Percentiles rank a stretch among this genome's conserved stretches.
Evolutionary conservation across 2,113 vertebrate species (phyloP).

Genomic region (Motacilla tschutschensis): DNA sequence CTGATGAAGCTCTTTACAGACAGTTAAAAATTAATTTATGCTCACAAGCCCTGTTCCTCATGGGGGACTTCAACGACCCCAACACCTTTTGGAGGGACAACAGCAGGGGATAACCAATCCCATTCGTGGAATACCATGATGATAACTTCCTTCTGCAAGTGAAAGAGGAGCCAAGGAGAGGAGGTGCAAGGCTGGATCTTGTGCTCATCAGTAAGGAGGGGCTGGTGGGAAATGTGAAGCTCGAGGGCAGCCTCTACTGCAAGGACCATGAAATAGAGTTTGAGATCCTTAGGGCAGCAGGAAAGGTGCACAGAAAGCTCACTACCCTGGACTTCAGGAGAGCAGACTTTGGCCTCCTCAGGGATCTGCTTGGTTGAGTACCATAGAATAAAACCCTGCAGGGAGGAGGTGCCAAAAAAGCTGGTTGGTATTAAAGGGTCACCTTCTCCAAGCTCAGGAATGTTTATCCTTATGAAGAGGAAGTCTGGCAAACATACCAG

Average conservation of each 20-base stretch:
- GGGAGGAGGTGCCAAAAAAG: background rate
- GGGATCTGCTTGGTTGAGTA: background rate
- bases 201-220: background rate
- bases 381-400: background rate
- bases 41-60: background rate
- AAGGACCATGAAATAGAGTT: rapidly evolving
- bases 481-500: background rate
- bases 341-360: background rate
- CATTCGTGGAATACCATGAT: rapidly evolving
- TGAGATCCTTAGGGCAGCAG: background rate
- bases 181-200: background rate
- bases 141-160: background rate
- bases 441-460: background rate
- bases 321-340: background rate
- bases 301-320: background rate
- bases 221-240: background rate
- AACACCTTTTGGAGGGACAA: background rate
- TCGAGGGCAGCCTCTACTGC: background rate
- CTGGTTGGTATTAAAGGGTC: background rate
- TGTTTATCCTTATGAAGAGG: background rate
- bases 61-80: rapidly evolving
- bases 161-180: background rate
- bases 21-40: background rate
- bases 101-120: background rate
- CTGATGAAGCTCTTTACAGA: background rate